Evolutionary conservation across 2,888 invertebrate genomes (phyloP).

Genomic region (Apamea crenata): DNA sequence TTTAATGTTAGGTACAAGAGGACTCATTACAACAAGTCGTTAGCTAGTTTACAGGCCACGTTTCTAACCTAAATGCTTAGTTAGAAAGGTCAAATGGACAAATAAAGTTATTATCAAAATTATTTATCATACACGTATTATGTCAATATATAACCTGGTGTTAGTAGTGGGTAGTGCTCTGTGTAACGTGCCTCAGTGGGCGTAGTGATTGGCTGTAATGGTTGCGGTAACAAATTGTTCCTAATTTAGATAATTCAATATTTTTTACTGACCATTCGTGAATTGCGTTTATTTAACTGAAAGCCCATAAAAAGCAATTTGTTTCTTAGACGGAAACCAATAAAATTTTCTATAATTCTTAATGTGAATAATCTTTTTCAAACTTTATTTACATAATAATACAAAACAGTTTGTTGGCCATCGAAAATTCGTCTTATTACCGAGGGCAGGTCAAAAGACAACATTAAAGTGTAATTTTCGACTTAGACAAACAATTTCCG

Average conservation of each 20-base stretch:
- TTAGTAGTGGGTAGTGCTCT: conserved; percentile 38
- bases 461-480: conserved; percentile 53
- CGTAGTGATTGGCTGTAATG: conserved; percentile 62
- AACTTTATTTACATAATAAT: conserved; percentile 59
- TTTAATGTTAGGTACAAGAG: conserved; percentile 29
- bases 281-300: conserved; percentile 48
- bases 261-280: conserved; percentile 57
- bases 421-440: conserved; percentile 31
- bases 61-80: conserved; percentile 42
- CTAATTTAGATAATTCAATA: conserved; percentile 67
- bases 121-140: conserved; percentile 35
- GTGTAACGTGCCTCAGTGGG: conserved; percentile 57
- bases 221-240: conserved; percentile 64
- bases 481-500: conserved; percentile 60
- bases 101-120: conserved; percentile 53
- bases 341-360: conserved; percentile 38
- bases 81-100: conserved; percentile 51
- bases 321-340: conserved; percentile 43
- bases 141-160: conserved; percentile 34
- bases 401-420: conserved; percentile 50
- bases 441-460: conserved; percentile 47
- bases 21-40: conserved; percentile 46
- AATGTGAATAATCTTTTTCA: conserved; percentile 37
- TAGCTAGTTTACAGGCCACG: conserved; percentile 37
- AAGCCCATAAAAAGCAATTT: conserved; percentile 44